Evolutionary conservation across 2,888 invertebrate genomes (phyloP), one percentile per base, ranked within the genome.

Genomic region (Fragum fragum): DNA sequence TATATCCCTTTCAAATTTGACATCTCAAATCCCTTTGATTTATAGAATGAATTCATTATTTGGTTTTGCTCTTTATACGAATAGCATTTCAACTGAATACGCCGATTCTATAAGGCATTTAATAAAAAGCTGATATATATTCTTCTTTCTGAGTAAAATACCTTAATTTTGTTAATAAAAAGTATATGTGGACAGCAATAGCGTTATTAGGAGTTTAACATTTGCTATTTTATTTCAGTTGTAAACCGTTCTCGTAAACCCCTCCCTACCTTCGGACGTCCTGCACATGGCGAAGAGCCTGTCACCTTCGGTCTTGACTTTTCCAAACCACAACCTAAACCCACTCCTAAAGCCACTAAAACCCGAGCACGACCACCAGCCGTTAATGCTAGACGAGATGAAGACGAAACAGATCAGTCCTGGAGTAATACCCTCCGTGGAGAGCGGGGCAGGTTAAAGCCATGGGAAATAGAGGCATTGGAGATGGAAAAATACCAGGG

Each of bases 361-460:
- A 66, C 82, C 18, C 69, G 79, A 73, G 79, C 72, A 47, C 69
- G 79, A 6, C 79, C 83, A 14, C 81, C 81, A 28, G 85, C 87
- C 14, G 83, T 88, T 18, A 88, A 88, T 72, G 76, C 77, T 3
- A 55, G 78, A 23, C 42, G 72, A 16, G 63, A 16, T 7, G 79
- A 68, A 1, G 79, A 75, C n/a, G 80, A 83, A 11, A 59, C 59
- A 16, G 83, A 85, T 16, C 61, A 78, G 21, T 73, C 81, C 16
- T 92, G 92, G 92, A 76, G 80, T 21, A 88, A 89, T 42, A 86
- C 90, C 1, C 85, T 92, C 57, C 74, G 81, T 61, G 79, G 87
- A 18, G 79, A 81, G 28, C 76, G 87, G 7, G 80, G 79, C 36
- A 69, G 81, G 11, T 79, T 83, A 55, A 89, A 85, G 66, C 88